A percentile compares a stretch with the other conserved stretches of the same genome.
Conservation (phyloP, 2,113 vertebrate genomes). For the Menura novaehollandiae region DNA sequence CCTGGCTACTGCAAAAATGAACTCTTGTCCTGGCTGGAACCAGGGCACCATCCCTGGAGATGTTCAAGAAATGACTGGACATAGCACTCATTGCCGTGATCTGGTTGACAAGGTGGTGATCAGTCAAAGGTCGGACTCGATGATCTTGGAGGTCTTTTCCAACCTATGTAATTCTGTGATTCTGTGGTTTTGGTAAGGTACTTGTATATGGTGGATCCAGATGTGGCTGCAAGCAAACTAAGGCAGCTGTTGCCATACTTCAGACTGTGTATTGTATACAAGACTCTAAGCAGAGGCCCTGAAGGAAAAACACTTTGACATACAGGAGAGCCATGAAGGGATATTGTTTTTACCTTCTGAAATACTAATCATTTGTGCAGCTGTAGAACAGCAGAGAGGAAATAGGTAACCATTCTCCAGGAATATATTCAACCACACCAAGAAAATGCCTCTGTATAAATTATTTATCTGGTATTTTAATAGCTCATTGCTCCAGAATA, state of each 20-base stretch:
- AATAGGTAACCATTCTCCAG: neutral
- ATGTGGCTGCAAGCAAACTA: neutral
- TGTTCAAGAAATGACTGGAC: rapidly evolving
- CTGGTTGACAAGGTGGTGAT: neutral
- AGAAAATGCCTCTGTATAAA: neutral
- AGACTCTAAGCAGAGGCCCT: neutral
- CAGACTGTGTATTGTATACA: neutral
- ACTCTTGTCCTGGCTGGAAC: neutral
- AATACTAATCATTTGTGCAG: neutral
- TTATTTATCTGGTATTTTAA: neutral
- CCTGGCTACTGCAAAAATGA: neutral
- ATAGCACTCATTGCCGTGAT: neutral
- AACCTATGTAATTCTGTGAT: neutral
- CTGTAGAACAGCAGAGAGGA: neutral
- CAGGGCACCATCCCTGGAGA: neutral
- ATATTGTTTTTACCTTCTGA: neutral
- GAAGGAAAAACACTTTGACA: neutral
- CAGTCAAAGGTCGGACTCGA: rapidly evolving
- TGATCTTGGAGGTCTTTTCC: neutral
- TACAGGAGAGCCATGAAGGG: neutral
- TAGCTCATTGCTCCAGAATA: neutral
- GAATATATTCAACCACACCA: neutral
- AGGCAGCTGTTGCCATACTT: neutral
- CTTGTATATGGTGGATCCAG: neutral
- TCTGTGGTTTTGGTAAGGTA: neutral